phyloP scores from a whole-genome alignment of 2,888 invertebrate genomes.

The Uloborus plumipes region DNA sequence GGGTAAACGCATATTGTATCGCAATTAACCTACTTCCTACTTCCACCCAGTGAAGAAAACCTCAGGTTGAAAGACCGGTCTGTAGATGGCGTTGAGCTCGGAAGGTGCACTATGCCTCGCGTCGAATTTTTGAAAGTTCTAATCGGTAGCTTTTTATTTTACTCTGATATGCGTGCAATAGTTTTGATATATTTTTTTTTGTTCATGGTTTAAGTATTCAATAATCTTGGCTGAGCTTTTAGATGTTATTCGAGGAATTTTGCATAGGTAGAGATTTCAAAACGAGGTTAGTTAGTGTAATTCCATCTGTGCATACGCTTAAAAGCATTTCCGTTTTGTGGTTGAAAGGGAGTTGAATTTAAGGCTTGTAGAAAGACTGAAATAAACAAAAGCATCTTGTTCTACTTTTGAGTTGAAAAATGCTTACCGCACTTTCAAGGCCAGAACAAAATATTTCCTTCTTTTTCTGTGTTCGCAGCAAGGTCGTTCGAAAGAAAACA shows the following conservation, averaged over 20 bases:
- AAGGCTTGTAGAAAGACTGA: too few relatives aligned
- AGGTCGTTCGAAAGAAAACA: too few relatives aligned
- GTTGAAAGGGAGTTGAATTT: too few relatives aligned
- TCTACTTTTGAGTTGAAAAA: too few relatives aligned
- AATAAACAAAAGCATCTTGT: too few relatives aligned
- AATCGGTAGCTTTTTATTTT: constrained; percentile 10
- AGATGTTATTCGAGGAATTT: constrained; percentile 51
- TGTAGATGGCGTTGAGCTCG: constrained; percentile 18
- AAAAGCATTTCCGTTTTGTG: constrained; percentile 2
- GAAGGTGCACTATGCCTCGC: constrained; percentile 35
- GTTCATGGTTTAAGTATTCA: not conserved
- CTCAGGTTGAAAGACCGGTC: constrained; percentile 45
- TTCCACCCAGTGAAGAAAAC: constrained; percentile 48
- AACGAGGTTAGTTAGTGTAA: constrained; percentile 9
- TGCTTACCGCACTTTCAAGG: too few relatives aligned
- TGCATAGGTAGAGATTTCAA: not conserved
- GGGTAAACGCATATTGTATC: constrained; percentile 47
- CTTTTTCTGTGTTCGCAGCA: too few relatives aligned
- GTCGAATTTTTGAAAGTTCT: constrained; percentile 36
- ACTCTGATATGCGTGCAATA: too few relatives aligned
- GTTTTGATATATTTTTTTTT: constrained; percentile 9
- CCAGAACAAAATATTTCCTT: too few relatives aligned
- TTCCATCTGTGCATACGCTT: constrained; percentile 1
- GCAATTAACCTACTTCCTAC: constrained; percentile 60
- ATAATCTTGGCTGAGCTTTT: constrained; percentile 24